Evolutionary conservation across 2,113 vertebrate species (phyloP).

Genomic region (Gallinago jamesoni): DNA sequence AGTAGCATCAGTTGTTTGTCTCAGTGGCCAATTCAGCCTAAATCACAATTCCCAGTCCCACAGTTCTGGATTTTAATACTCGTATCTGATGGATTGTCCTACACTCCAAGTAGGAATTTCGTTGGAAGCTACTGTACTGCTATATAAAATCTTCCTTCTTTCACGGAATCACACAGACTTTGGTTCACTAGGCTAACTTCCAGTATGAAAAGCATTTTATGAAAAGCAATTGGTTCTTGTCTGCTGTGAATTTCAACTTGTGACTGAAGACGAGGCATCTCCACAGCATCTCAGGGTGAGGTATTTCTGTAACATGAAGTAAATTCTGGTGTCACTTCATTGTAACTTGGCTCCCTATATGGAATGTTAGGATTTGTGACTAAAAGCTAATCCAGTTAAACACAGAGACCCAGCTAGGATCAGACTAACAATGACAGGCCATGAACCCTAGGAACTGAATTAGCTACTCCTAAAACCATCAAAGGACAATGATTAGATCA

Average conservation of each 20-base stretch:
- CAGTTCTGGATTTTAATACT: background rate
- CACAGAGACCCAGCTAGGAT: background rate
- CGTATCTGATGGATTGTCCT: background rate
- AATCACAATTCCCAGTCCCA: background rate
- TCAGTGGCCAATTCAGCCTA: background rate
- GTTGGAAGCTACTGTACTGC: background rate
- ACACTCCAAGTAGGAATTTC: background rate
- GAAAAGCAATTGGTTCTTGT: background rate
- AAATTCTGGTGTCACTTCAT: background rate
- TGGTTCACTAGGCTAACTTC: background rate
- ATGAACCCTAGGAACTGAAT: background rate
- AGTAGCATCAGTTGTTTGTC: background rate
- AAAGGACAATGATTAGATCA: background rate
- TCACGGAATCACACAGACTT: background rate
- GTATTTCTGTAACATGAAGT: background rate
- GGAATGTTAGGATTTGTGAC: background rate
- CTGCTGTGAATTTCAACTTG: background rate
- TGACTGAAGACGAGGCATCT: background rate
- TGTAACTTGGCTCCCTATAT: background rate
- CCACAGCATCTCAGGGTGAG: background rate
- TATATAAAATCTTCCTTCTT: background rate
- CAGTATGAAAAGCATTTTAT: background rate
- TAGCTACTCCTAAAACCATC: background rate
- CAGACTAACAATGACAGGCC: background rate
- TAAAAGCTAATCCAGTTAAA: background rate